A percentile compares a stretch with the other conserved stretches of the same genome.
Conservation (phyloP, 2,797 vertebrate species). For the Harpagifer antarcticus region DNA sequence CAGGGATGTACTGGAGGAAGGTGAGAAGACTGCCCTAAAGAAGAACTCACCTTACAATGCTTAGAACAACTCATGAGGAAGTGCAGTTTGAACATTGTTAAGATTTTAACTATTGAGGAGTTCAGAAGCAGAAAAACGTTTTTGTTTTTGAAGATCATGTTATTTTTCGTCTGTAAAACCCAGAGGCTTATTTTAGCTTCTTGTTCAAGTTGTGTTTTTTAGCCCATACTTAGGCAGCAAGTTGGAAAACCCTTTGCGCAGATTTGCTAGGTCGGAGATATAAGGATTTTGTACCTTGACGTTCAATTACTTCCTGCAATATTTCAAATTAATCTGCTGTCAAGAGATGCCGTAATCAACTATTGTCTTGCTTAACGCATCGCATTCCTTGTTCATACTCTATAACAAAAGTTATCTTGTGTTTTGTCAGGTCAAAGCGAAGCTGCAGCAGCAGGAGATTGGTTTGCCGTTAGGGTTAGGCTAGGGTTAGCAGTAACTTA, state of each 20-base stretch:
- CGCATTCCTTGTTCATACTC: too few species aligned
- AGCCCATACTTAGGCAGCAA: background rate
- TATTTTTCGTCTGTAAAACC: background rate
- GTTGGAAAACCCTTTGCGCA: background rate
- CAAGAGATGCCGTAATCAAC: too few species aligned
- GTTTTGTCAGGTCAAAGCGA: too few species aligned
- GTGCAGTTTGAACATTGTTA: background rate
- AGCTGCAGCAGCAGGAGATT: too few species aligned
- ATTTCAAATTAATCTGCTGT: too few species aligned
- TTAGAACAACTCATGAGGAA: background rate
- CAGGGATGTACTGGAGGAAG: conserved; percentile 91
- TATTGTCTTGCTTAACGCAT: too few species aligned
- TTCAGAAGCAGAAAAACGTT: background rate
- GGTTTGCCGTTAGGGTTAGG: too few species aligned
- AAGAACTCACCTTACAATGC: background rate
- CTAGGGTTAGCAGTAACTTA: too few species aligned
- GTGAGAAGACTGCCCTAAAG: conserved; percentile 75
- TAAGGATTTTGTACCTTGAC: too few species aligned
- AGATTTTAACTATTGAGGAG: background rate
- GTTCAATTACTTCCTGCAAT: too few species aligned
- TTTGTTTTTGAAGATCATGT: background rate
- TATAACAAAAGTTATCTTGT: too few species aligned
- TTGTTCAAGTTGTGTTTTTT: background rate
- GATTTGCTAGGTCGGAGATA: background rate
- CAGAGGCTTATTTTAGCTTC: background rate